Percentiles rank a stretch among this genome's conserved stretches.
Evolutionary conservation across 92 coral and sea anemone species (phyloP).

Genomic region (Pocillopora grandis): DNA sequence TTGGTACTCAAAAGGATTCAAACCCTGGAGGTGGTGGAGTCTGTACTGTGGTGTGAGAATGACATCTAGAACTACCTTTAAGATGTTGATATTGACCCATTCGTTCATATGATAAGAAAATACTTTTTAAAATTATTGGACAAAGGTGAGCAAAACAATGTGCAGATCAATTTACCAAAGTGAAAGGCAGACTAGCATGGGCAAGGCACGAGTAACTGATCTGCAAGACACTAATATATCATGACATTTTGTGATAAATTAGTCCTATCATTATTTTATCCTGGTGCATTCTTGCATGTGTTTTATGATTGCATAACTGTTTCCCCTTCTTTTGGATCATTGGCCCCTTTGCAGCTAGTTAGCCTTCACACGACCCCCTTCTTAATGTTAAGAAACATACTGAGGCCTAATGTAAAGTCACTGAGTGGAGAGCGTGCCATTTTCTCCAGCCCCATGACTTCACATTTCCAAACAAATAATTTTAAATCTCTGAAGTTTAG

Average conservation of each 20-base stretch:
- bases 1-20: conserved; percentile 42
- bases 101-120: background rate
- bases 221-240: background rate
- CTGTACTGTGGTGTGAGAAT: too few species aligned
- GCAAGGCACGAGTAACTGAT: background rate
- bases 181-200: background rate
- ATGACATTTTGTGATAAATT: too few species aligned
- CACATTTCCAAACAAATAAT: too few species aligned
- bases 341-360: background rate
- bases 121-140: background rate
- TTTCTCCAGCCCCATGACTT: too few species aligned
- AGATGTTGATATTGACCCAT: too few species aligned
- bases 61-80: too few species aligned
- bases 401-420: too few species aligned
- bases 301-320: too few species aligned
- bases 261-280: background rate
- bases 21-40: too few species aligned
- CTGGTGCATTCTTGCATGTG: background rate
- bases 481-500: too few species aligned
- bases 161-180: background rate
- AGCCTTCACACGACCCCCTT: background rate
- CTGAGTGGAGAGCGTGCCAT: too few species aligned
- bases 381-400: too few species aligned
- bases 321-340: background rate
- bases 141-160: background rate